Conservation (phyloP, 2,113 vertebrate genomes). For the Melanotaenia duboulayi region DNA sequence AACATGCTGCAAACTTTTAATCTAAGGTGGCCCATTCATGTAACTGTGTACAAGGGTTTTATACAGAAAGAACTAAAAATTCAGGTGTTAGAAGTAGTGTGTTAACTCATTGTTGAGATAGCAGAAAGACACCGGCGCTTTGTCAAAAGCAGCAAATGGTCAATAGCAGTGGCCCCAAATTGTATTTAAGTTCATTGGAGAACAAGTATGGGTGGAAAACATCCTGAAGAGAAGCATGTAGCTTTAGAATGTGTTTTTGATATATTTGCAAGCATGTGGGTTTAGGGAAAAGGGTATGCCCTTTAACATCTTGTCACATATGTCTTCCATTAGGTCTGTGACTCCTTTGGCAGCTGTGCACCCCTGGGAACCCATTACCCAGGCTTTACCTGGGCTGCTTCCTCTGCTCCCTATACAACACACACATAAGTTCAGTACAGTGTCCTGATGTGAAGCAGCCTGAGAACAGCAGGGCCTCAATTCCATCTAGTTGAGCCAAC, state of each 20-base stretch:
- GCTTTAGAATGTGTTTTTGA: constrained; percentile 41
- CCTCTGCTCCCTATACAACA: constrained; percentile 22
- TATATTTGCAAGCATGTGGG: constrained; percentile 22
- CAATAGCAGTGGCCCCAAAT: not conserved
- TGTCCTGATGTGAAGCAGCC: constrained; percentile 40
- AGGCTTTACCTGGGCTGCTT: constrained; percentile 51
- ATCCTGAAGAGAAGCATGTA: constrained; percentile 37
- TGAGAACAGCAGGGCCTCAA: constrained; percentile 31
- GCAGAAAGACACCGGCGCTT: constrained; percentile 37
- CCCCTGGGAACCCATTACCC: constrained; percentile 50
- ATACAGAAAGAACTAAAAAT: not conserved
- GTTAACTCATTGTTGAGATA: constrained; percentile 25
- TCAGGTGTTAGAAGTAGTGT: not conserved
- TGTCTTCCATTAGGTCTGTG: constrained; percentile 69
- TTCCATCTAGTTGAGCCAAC: constrained; percentile 29
- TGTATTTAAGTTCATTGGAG: constrained; percentile 20
- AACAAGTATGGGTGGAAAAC: constrained; percentile 44
- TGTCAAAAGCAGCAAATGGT: constrained; percentile 37
- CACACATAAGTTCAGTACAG: not conserved
- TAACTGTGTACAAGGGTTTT: not conserved
- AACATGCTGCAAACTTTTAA: not conserved
- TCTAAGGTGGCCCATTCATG: not conserved
- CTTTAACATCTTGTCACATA: constrained; percentile 67
- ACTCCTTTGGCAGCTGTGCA: constrained; percentile 63
- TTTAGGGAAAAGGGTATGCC: constrained; percentile 20